Conservation (phyloP, 2,888 invertebrate species). For the Meiosimyza platycephala region DNA sequence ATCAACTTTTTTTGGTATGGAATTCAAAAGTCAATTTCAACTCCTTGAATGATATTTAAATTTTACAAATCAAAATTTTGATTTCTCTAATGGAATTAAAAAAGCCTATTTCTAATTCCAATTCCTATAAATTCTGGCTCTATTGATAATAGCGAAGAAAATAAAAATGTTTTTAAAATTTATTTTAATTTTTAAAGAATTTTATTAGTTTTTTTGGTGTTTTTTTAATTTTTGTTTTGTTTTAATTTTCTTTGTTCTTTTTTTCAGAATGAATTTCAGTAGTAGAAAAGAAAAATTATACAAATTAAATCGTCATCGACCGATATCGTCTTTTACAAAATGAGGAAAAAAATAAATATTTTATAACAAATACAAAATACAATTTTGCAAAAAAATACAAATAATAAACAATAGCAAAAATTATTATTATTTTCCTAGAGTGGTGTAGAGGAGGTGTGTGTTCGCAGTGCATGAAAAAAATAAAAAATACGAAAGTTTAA, state of each 20-base stretch:
- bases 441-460: constrained; percentile 10
- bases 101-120: too few species aligned
- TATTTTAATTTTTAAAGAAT: not conserved
- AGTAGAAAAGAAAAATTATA: constrained; percentile 20
- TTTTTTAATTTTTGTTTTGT: constrained; percentile 51
- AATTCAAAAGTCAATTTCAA: too few species aligned
- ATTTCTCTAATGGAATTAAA: too few species aligned
- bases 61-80: too few species aligned
- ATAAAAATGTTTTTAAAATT: too few species aligned
- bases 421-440: constrained; percentile 27
- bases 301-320: not conserved
- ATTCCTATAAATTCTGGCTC: too few species aligned
- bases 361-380: constrained; percentile 49
- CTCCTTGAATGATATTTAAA: too few species aligned
- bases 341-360: constrained; percentile 51
- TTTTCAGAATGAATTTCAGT: constrained; percentile 18
- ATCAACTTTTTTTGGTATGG: too few species aligned
- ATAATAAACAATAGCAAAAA: constrained; percentile 25
- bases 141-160: too few species aligned
- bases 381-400: constrained; percentile 40
- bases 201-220: constrained; percentile 44
- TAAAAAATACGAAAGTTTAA: not conserved
- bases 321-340: constrained; percentile 35
- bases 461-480: not conserved
- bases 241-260: constrained; percentile 36